Conservation (phyloP, 1,140 invertebrate genomes). For the Drosophila sucinea region DNA sequence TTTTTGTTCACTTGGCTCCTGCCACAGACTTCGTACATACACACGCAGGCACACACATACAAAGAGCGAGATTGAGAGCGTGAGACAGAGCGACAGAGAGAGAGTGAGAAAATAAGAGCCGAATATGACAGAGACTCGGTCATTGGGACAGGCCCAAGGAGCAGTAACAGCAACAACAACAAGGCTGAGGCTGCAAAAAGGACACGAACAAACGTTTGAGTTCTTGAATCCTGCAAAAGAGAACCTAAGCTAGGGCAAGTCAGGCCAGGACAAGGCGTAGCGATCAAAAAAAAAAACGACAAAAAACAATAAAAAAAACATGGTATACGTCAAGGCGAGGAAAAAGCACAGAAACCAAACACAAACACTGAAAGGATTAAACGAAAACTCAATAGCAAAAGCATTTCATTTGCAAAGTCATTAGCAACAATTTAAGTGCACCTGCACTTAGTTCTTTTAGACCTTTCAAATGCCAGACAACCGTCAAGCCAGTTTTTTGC, state of each 20-base stretch:
- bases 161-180: slow-evolving; percentile 19
- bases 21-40: slow-evolving; percentile 13
- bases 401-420: slow-evolving; percentile 29
- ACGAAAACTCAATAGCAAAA: slow-evolving; percentile 10
- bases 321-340: slow-evolving; percentile 23
- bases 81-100: slow-evolving; percentile 19
- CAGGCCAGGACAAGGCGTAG: slow-evolving; percentile 3
- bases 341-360: slow-evolving; percentile 25
- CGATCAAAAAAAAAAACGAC: slow-evolving; percentile 6
- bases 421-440: slow-evolving; percentile 44
- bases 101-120: slow-evolving; percentile 4
- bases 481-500: too few species aligned
- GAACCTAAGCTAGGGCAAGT: slow-evolving; percentile 7
- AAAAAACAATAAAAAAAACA: not conserved
- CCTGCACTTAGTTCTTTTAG: slow-evolving; percentile 29
- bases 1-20: slow-evolving; percentile 15
- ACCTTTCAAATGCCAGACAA: not conserved
- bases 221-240: slow-evolving; percentile 9
- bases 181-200: slow-evolving; percentile 17
- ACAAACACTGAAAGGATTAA: slow-evolving; percentile 6
- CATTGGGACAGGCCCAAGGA: slow-evolving; percentile 73
- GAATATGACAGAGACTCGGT: slow-evolving; percentile 54
- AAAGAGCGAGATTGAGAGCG: not conserved
- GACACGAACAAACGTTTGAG: slow-evolving; percentile 10
- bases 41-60: not conserved